phyloP scores from a whole-genome alignment of 2,113 vertebrate species.

The Plectropomus leopardus region DNA sequence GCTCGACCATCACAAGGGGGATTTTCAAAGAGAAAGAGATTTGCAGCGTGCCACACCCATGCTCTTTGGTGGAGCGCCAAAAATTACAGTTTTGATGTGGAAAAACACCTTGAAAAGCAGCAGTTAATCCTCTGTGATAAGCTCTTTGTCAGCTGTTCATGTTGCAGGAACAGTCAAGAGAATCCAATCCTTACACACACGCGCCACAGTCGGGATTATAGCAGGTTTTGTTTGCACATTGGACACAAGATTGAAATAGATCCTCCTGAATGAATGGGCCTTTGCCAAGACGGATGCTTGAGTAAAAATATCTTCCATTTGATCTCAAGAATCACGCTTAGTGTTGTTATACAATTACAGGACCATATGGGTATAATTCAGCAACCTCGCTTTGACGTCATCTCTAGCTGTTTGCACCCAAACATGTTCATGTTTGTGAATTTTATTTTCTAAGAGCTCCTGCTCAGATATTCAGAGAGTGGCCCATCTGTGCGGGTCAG shows the following conservation, averaged over 20 bases:
- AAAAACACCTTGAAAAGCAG: slow-evolving; percentile 71
- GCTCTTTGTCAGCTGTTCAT: slow-evolving; percentile 74
- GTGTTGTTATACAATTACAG: slow-evolving; percentile 27
- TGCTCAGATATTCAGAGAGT: slow-evolving; percentile 30
- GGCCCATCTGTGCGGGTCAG: slow-evolving; percentile 25
- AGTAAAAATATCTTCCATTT: slow-evolving; percentile 40
- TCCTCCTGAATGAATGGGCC: slow-evolving; percentile 45
- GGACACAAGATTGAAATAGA: slow-evolving; percentile 62
- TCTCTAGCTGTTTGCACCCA: slow-evolving; percentile 8
- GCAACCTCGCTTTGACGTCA: slow-evolving; percentile 23
- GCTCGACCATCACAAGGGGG: slow-evolving; percentile 39
- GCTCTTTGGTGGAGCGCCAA: slow-evolving; percentile 57
- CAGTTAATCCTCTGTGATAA: slow-evolving; percentile 72
- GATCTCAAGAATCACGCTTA: slow-evolving; percentile 32
- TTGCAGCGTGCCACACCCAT: slow-evolving; percentile 65
- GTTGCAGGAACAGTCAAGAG: slow-evolving; percentile 68
- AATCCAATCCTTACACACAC: slow-evolving; percentile 57
- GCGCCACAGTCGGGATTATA: slow-evolving; percentile 55
- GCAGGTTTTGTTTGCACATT: slow-evolving; percentile 66
- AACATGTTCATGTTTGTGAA: slow-evolving; percentile 10
- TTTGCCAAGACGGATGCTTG: slow-evolving; percentile 30
- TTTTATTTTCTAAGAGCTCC: not conserved
- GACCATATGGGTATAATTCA: slow-evolving; percentile 2
- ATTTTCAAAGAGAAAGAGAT: slow-evolving; percentile 51
- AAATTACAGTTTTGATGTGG: slow-evolving; percentile 67